Evolutionary conservation across 2,888 invertebrate genomes (phyloP).

Genomic region (Drosophila nr. perissopoda): DNA sequence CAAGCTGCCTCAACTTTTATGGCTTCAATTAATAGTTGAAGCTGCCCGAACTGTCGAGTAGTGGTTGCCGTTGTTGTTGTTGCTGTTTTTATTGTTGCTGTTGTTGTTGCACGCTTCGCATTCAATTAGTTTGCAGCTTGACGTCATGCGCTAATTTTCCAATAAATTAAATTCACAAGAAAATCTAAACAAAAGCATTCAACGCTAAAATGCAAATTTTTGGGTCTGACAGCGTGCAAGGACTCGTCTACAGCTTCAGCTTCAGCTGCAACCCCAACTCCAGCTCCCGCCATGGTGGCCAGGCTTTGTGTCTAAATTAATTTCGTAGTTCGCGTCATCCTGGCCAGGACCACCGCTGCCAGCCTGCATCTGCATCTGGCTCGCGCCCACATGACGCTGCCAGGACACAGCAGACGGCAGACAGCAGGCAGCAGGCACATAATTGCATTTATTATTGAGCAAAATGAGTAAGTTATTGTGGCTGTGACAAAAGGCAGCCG

Average conservation of each 20-base stretch:
- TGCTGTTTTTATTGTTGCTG: conserved; percentile 20
- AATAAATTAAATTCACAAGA: conserved; percentile 78
- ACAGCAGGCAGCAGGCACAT: conserved; percentile 59
- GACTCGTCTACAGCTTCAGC: conserved; percentile 28
- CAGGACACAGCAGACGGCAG: conserved; percentile 12
- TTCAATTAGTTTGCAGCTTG: conserved; percentile 72
- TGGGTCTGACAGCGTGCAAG: conserved; percentile 56
- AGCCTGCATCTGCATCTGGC: conserved; percentile 18
- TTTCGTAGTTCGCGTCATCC: conserved; percentile 66
- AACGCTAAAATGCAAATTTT: conserved; percentile 77
- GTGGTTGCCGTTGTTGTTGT: conserved; percentile 19
- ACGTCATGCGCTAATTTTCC: conserved; percentile 78
- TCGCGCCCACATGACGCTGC: conserved; percentile 39
- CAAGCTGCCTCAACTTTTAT: conserved; percentile 41
- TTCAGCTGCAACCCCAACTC: conserved; percentile 2
- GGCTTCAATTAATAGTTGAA: conserved; percentile 66
- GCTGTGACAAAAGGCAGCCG: conserved; percentile 71
- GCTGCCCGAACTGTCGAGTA: conserved; percentile 40
- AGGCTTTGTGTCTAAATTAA: conserved; percentile 80
- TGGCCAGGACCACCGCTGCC: conserved; percentile 30
- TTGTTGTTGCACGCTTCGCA: conserved; percentile 48
- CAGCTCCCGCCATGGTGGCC: conserved; percentile 20
- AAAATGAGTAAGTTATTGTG: conserved; percentile 80
- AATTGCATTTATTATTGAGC: conserved; percentile 83
- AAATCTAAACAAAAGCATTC: conserved; percentile 79